Evolutionary conservation across 2,888 invertebrate genomes (phyloP), one percentile per base, ranked within the genome.

Genomic region (Ypsolopha scabrella): DNA sequence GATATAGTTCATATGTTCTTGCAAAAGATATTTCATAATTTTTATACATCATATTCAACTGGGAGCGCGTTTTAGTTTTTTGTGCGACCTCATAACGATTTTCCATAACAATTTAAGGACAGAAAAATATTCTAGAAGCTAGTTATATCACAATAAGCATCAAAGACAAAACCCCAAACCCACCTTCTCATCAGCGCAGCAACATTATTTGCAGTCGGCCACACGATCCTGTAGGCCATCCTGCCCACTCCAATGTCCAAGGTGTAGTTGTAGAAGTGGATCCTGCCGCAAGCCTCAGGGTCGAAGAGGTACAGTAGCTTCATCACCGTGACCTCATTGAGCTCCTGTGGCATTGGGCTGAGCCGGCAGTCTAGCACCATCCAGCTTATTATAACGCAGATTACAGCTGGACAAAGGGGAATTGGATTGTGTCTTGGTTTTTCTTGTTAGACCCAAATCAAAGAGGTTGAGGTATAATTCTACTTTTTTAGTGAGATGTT

Each of bases 281-380:
- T 54, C 8, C 68, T 60, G 0, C 67, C 74, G 50, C 85, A 85
- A 0, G 73, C 69, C 6, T 60, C 64, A 13, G 85, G 85, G 52
- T 86, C 85, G 56, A 80, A 77, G 0, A 85, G 59, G 54, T 85
- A 86, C 1, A 83, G 56, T 6, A 83, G 58, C 56, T 85, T 85
- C 36, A 75, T 63, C 8, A 83, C 56, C 0, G 81, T 80, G 4
- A 81, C 57, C 53, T 85, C 83, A 7, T 72, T 70, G 0, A 80
- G 65, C 51, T 85, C 82, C 24, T 24, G 24, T 4, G 24, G 4
- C 24, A 24, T 24, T 0, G 83, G 85, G 0, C 56, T 48, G 2
- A 79, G 60, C 10, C 58, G 60, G 57, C 85, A 86, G 52, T 57
- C 61, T 1, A 85, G 64, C 0, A 69, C 72, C 36, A 74, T 50